phyloP scores from a whole-genome alignment of 1,140 invertebrate species.

The Caerostris extrusa region DNA sequence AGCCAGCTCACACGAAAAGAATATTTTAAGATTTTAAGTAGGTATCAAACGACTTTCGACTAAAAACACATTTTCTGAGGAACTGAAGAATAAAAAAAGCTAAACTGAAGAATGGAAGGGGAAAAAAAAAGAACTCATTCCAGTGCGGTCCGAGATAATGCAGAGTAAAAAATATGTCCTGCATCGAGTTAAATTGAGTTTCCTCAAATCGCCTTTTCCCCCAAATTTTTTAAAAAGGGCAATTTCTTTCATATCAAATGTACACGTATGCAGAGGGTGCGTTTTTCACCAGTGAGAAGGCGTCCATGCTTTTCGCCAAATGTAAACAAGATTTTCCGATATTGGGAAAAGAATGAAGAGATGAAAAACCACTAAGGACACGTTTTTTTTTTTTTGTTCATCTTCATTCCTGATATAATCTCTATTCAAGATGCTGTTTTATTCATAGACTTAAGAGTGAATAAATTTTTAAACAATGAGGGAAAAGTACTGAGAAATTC shows the following conservation, averaged over 20 bases:
- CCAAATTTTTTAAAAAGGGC: neutral
- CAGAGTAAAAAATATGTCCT: neutral
- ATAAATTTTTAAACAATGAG: neutral
- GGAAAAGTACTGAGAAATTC: neutral
- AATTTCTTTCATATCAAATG: conserved; percentile 9
- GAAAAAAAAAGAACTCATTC: neutral
- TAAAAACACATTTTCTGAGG: conserved; percentile 10
- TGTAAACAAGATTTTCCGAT: conserved; percentile 6
- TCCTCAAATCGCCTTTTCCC: neutral
- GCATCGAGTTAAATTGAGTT: conserved; percentile 7
- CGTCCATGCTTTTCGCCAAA: neutral
- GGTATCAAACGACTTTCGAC: neutral
- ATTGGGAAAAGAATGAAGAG: neutral
- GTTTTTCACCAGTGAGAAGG: neutral
- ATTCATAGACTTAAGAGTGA: neutral
- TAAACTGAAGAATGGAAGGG: neutral
- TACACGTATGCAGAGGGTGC: neutral
- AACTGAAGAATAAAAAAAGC: neutral
- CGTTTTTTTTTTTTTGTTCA: neutral
- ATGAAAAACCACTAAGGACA: no score
- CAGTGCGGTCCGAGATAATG: neutral
- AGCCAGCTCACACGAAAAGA: neutral
- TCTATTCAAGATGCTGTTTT: neutral
- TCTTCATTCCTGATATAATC: neutral
- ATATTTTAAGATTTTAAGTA: neutral